Percentiles rank a stretch among this genome's conserved stretches.
These are phyloP conservation scores for Leptocoma aspasia DNA, from an alignment of 2,113 vertebrate genomes.

Conservation along the genomic window DNA sequence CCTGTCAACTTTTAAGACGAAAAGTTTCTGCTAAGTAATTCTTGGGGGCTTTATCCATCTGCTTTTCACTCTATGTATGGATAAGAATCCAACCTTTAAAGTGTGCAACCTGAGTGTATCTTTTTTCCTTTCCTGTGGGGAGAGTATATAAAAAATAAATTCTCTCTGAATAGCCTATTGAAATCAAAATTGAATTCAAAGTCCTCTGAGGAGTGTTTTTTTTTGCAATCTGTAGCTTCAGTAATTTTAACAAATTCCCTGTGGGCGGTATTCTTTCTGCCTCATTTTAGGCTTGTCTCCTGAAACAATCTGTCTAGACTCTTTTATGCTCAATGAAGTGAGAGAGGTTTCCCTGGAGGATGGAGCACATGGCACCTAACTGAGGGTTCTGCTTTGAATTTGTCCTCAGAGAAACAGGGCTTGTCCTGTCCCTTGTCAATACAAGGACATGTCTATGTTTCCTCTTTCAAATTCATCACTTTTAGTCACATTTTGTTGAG, in stretches of 20 bases:
- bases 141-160: background rate
- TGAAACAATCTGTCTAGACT: slow-evolving; percentile 17
- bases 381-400: background rate
- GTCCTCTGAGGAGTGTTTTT: background rate
- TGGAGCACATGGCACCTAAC: background rate
- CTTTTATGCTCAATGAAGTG: background rate
- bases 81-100: background rate
- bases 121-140: background rate
- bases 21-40: background rate
- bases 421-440: background rate
- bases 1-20: background rate
- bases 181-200: background rate
- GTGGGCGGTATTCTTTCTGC: background rate
- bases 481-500: background rate
- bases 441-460: background rate
- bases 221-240: background rate
- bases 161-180: background rate
- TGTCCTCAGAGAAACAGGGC: background rate
- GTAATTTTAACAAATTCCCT: background rate
- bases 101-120: background rate
- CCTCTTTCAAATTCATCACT: background rate
- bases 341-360: background rate
- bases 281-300: background rate
- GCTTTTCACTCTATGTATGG: background rate
- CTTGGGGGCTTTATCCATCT: background rate